Conservation (phyloP, 2,113 vertebrate species). For the Picathartes gymnocephalus region DNA sequence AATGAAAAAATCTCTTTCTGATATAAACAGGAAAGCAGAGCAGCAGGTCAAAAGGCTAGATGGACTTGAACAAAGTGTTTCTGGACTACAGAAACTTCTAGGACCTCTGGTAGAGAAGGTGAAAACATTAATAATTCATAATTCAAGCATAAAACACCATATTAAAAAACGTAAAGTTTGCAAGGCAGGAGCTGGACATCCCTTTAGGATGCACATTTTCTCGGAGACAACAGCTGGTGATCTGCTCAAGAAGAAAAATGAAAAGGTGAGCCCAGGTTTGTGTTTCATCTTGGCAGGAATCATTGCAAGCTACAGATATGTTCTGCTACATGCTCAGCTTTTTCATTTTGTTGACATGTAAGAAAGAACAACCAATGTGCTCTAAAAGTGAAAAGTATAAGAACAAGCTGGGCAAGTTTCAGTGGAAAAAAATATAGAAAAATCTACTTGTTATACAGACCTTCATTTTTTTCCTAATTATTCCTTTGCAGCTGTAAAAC, state of each 20-base stretch:
- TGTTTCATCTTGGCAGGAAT: slow-evolving; percentile 11
- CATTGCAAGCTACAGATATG: not conserved
- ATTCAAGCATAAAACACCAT: slow-evolving; percentile 72
- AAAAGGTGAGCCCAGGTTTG: slow-evolving; percentile 78
- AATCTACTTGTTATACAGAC: not conserved
- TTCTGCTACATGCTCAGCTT: not conserved
- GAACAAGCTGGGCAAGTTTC: not conserved
- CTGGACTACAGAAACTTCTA: slow-evolving; percentile 80
- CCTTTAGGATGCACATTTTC: slow-evolving; percentile 66
- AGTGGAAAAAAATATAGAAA: not conserved
- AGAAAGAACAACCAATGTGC: not conserved
- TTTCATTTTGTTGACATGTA: not conserved
- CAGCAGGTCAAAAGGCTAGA: slow-evolving; percentile 78
- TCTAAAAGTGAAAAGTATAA: not conserved
- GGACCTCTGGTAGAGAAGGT: slow-evolving; percentile 76
- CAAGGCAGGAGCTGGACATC: slow-evolving; percentile 53
- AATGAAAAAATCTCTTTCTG: slow-evolving; percentile 69
- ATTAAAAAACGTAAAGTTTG: slow-evolving; percentile 48
- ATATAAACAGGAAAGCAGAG: slow-evolving; percentile 68
- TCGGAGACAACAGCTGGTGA: not conserved
- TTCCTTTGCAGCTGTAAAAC: not conserved
- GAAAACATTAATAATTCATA: slow-evolving; percentile 73
- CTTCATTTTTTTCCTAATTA: not conserved
- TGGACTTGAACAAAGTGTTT: slow-evolving; percentile 77
- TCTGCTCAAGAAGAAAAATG: slow-evolving; percentile 53